phyloP scores from a whole-genome alignment of 1,140 invertebrate genomes.

The Zaprionus vittiger region DNA sequence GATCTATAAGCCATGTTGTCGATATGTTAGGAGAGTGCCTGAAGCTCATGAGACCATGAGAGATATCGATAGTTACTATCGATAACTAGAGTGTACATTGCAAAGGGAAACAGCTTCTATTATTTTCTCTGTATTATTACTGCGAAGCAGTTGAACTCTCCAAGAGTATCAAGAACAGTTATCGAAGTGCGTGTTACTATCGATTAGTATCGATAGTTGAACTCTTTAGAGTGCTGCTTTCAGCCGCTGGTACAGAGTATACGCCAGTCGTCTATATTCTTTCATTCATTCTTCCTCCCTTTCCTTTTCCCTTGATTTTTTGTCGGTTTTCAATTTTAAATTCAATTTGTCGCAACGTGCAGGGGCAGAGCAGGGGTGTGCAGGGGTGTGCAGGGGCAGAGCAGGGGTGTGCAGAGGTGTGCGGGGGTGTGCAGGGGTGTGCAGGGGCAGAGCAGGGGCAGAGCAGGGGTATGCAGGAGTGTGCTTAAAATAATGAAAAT shows the following conservation, averaged over 20 bases:
- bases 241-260: background rate
- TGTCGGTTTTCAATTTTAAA: slow-evolving; percentile 60
- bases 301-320: slow-evolving; percentile 1
- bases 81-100: background rate
- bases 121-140: no score
- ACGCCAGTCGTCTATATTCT: background rate
- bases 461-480: slow-evolving; percentile 1
- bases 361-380: background rate
- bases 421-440: slow-evolving; percentile 24
- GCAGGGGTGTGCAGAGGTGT: no score
- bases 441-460: slow-evolving; percentile 7
- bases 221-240: no score
- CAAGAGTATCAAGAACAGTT: no score
- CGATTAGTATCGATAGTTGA: no score
- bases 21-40: no score
- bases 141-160: no score
- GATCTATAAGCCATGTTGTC: no score
- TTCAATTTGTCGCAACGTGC: slow-evolving; percentile 67
- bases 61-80: background rate
- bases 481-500: slow-evolving; percentile 72
- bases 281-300: background rate
- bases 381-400: slow-evolving; percentile 10
- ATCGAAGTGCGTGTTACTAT: no score
- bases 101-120: no score
- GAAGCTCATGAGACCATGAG: no score